Conservation (phyloP, 2,113 vertebrate genomes). For the Stigmatopora nigra region DNA sequence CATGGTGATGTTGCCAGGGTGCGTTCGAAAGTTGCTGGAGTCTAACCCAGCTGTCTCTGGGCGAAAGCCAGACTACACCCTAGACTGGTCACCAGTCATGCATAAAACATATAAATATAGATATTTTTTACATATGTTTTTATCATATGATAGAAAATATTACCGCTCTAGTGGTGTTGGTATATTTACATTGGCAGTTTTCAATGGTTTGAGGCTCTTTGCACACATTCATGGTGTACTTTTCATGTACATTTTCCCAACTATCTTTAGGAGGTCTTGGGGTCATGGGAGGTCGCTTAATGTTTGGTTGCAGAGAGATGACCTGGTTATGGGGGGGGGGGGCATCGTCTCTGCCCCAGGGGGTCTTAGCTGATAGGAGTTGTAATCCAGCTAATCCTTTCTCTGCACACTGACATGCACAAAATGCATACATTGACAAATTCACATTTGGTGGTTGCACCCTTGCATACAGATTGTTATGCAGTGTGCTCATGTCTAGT, state of each 20-base stretch:
- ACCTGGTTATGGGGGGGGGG: constrained; percentile 58
- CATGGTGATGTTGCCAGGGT: too few species aligned
- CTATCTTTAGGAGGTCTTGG: constrained; percentile 7
- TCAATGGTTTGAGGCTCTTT: neutral
- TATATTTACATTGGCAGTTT: neutral
- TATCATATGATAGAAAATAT: too few species aligned
- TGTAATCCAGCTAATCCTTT: constrained; percentile 74
- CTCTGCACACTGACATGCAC: constrained; percentile 42
- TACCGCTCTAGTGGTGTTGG: too few species aligned
- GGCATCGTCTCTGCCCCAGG: constrained; percentile 61
- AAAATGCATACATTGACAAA: constrained; percentile 21
- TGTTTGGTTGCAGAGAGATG: constrained; percentile 47
- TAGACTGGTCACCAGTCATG: too few species aligned
- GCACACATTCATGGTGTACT: neutral
- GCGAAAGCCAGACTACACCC: too few species aligned
- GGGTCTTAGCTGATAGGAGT: constrained; percentile 59
- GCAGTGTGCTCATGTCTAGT: neutral
- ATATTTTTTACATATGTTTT: too few species aligned
- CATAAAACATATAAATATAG: too few species aligned
- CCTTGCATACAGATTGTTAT: neutral
- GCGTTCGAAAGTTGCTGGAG: too few species aligned
- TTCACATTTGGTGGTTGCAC: neutral
- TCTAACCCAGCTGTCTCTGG: too few species aligned
- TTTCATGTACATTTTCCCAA: neutral
- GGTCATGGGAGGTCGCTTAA: constrained; percentile 46